A percentile compares a stretch with the other conserved stretches of the same genome.
phyloP scores from a whole-genome alignment of 2,797 vertebrate species.

The Hemitrygon akajei region DNA sequence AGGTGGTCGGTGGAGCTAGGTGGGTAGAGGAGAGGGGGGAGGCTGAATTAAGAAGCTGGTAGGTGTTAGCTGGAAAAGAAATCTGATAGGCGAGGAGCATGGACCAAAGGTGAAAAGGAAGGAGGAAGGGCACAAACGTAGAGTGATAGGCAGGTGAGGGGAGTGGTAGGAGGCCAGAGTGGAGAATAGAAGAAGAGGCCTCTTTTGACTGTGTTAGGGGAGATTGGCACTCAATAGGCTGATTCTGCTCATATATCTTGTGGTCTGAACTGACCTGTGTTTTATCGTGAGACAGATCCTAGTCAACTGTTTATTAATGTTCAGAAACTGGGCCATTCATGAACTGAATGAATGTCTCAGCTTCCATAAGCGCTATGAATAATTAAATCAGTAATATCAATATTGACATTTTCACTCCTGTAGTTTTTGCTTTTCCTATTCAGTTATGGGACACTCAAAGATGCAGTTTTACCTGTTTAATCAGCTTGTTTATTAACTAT shows the following conservation, averaged over 20 bases:
- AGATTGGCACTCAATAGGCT: background rate
- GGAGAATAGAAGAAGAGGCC: too few species aligned
- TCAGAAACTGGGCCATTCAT: background rate
- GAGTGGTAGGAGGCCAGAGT: too few species aligned
- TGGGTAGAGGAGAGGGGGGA: too few species aligned
- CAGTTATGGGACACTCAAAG: background rate
- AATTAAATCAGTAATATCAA: background rate
- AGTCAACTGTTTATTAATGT: background rate
- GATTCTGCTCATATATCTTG: too few species aligned
- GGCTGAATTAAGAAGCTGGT: too few species aligned
- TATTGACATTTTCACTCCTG: background rate
- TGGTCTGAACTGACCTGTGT: background rate
- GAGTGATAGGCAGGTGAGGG: too few species aligned
- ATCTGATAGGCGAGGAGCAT: too few species aligned
- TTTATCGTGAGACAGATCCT: background rate
- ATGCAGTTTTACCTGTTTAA: conserved; percentile 3
- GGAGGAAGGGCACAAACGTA: too few species aligned
- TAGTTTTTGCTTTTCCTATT: background rate
- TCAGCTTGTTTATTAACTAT: conserved; percentile 1
- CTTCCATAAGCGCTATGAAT: background rate
- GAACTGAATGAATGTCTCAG: background rate
- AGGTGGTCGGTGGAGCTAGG: too few species aligned
- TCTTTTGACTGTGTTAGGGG: background rate
- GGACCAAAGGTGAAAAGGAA: too few species aligned
- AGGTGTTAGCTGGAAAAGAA: too few species aligned